Percentiles rank a stretch among this genome's conserved stretches.
phyloP scores from a whole-genome alignment of 2,888 invertebrate species.

The Drepanosiphum platanoidis region DNA sequence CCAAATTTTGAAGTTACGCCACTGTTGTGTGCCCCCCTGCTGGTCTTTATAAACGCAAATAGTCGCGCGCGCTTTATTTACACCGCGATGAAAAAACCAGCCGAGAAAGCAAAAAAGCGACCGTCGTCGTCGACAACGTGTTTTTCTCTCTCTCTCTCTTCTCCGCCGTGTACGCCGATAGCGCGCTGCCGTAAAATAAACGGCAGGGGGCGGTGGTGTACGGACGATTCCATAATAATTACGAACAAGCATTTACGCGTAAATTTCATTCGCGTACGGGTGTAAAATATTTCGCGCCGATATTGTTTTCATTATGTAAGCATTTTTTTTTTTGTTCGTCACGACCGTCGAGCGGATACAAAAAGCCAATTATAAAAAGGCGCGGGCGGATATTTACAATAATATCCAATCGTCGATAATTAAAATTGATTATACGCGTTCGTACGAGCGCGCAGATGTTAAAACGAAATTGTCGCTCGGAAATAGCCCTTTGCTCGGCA shows the following conservation, averaged over 20 bases:
- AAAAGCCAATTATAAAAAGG: neutral
- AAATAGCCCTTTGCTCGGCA: neutral
- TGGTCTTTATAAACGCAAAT: too few relatives aligned
- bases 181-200: slow-evolving; percentile 13
- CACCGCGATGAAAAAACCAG: too few relatives aligned
- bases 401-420: neutral
- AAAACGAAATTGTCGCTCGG: neutral
- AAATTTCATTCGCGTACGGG: neutral
- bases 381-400: neutral
- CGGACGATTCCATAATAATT: slow-evolving; percentile 14
- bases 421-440: neutral
- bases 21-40: too few relatives aligned
- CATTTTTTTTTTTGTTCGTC: neutral
- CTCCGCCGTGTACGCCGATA: too few relatives aligned
- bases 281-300: slow-evolving; percentile 12
- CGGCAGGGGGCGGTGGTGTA: too few relatives aligned
- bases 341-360: neutral
- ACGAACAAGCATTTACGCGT: slow-evolving; percentile 18
- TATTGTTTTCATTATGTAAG: neutral
- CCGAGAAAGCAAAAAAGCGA: too few relatives aligned
- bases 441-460: slow-evolving; percentile 7
- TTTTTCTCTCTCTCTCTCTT: too few relatives aligned
- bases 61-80: too few relatives aligned
- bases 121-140: too few relatives aligned
- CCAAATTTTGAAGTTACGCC: too few relatives aligned